Conservation (phyloP, 2,797 vertebrate genomes). For the Sebastes matsubarae region DNA sequence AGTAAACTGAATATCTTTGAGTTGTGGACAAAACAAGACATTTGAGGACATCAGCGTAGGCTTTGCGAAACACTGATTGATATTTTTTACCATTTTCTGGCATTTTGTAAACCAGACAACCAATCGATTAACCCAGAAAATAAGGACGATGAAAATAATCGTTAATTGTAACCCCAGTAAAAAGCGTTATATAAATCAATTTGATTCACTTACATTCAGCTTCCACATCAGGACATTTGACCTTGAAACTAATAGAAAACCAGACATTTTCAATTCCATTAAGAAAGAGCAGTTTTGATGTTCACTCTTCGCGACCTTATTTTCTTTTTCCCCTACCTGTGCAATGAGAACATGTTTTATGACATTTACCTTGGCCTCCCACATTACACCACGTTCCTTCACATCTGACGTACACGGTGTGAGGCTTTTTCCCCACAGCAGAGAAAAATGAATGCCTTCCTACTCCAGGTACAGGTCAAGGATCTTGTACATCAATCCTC, state of each 20-base stretch:
- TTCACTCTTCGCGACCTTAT: neutral
- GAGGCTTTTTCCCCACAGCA: neutral
- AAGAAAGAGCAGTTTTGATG: neutral
- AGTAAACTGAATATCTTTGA: too few relatives aligned
- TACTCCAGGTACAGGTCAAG: neutral
- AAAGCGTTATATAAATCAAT: neutral
- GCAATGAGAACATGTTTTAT: conserved; percentile 31
- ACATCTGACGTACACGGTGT: neutral
- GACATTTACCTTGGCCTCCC: conserved; percentile 42
- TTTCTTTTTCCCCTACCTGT: neutral
- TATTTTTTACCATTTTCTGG: too few relatives aligned
- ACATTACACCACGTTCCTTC: conserved; percentile 9
- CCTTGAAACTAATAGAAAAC: conserved; percentile 6
- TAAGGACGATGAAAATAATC: too few relatives aligned
- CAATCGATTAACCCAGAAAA: too few relatives aligned
- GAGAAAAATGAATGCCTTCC: conserved; percentile 6
- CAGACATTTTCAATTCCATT: conserved; percentile 5
- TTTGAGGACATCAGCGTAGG: too few relatives aligned
- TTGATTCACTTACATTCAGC: neutral
- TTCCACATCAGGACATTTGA: neutral
- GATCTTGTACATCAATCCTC: neutral
- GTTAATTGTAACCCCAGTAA: too few relatives aligned
- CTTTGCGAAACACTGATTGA: too few relatives aligned
- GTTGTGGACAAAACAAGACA: too few relatives aligned
- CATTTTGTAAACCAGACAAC: too few relatives aligned